phyloP scores from a whole-genome alignment of 2,113 vertebrate species.

The Dicrurus megarhynchus region DNA sequence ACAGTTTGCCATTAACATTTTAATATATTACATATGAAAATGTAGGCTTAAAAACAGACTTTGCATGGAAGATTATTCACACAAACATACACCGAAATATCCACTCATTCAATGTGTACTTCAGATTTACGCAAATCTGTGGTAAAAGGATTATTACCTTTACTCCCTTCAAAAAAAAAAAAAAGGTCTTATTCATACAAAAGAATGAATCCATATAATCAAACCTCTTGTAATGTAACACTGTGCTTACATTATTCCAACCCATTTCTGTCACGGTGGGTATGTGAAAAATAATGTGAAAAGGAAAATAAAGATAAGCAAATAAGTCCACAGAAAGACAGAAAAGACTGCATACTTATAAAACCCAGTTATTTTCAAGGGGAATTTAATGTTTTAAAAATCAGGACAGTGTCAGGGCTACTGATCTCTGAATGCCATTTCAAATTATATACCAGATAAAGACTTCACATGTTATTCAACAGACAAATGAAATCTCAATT shows the following conservation, averaged over 20 bases:
- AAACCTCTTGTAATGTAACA: constrained; percentile 52
- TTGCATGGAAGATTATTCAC: constrained; percentile 44
- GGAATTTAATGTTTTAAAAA: background rate
- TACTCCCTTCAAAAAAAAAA: background rate
- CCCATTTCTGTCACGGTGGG: constrained; percentile 20
- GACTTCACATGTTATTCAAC: background rate
- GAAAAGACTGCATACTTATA: background rate
- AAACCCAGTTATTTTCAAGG: background rate
- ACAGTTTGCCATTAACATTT: constrained; percentile 43
- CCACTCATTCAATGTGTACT: constrained; percentile 4
- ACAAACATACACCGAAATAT: background rate
- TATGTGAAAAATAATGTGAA: constrained; percentile 31
- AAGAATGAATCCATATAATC: constrained; percentile 55
- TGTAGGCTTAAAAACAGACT: constrained; percentile 33
- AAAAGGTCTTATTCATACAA: constrained; percentile 40
- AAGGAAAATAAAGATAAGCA: constrained; percentile 47
- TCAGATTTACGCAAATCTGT: constrained; percentile 40
- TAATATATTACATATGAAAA: constrained; percentile 46
- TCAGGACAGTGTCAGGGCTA: background rate
- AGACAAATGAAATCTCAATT: background rate
- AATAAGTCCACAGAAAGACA: constrained; percentile 12
- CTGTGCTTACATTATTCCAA: constrained; percentile 65
- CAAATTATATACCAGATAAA: background rate
- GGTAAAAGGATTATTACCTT: constrained; percentile 30
- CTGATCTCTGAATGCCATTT: background rate